Evolutionary conservation across 2,888 invertebrate genomes (phyloP), one percentile per base, ranked within the genome.

Genomic region (Trichogramma dendrolimi): DNA sequence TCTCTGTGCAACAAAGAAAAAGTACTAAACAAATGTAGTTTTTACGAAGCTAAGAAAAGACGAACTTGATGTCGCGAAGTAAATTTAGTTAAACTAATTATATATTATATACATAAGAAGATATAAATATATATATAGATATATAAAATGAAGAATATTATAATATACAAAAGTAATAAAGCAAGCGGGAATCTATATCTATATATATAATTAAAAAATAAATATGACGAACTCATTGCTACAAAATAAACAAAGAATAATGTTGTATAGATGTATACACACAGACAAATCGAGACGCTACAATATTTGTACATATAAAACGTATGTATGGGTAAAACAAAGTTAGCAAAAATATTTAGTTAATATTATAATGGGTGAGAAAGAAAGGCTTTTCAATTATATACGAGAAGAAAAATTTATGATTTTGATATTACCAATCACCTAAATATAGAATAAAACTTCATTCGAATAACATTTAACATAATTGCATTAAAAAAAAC

Each of bases 301-400:
- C 65, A 69, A 70, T 70, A 73, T 74, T 74, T 74, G 75, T 74
- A 74, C 67, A 75, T 73, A 75, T 27, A 71, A 63, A 61, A 51
- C 55, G 52, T 27, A 39, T 57, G 40, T 49, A 49, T 38, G 46
- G 44, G 48, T 71, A 68, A 65, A 60, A 67, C 65, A 48, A 56
- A 55, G 62, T 48, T 49, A 57, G 53, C 42, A 48, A 57, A 52
- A 46, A 55, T 47, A 56, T 50, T 56, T 48, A 6, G 42, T 41
- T n/a, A 7, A 40, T 50, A 41, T 40, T n/a, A 41, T n/a, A 60
- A 61, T 60, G 41, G 55, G 69, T 57, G 65, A 64, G 60, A 66
- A 68, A 66, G 63, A 64, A 68, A 67, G 64, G 62, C 64, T 71
- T 71, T 71, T 67, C 62, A 67, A 68, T 56, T 65, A 67, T 68